Base-by-base conservation (phyloP, 2,888 invertebrate species). In the Diplazon laetatorius region DNA sequence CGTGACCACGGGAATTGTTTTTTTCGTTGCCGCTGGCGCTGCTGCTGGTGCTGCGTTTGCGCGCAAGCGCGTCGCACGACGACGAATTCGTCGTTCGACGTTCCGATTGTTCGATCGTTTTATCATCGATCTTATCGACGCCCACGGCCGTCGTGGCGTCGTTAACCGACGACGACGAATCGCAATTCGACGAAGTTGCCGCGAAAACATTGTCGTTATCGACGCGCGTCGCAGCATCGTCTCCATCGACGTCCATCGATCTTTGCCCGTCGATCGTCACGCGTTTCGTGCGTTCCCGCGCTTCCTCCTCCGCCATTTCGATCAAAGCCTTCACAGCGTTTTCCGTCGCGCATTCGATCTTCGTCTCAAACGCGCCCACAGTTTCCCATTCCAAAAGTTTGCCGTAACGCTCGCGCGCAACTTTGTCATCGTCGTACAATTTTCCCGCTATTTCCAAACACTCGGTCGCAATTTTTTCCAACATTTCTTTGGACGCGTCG, bases 251-350 rank as follows among this genome's bases (percentile, higher is more conserved):
- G 5, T 50, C 55, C 0, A 70, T 39, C 3, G 46, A 37, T 6
- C 35, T 39, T 25, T 72, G 63, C 2, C 16, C 16, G n/a, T 57
- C 71, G 12, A 0, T 39, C 4, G 85, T 84, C 2, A 84, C 85
- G 6, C 62, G 74, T 20, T 87, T 87, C 1, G 72, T 69, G 25
- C 86, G 80, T 39, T 90, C 90, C 18, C 88, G 88, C 1, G 89
- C 89, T 59, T 91, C 91, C 3, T 91, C 91, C 59, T 91, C 91
- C 0, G 91, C 90, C 89, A 90, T 91, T 73, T 91, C 91, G 6
- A 91, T 87, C 0, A 91, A 66, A 1, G 91, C 91, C 57, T 91
- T 91, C 0, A 91, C 88, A 0, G 91, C 91, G 37, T 90, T 89
- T 8, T 91, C 91, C 2, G 91, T 91, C 0, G 90, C 91, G 60